Evolutionary conservation across 2,888 invertebrate genomes (phyloP), one percentile per base, ranked within the genome.

Genomic region (Caenorhabditis japonica): DNA sequence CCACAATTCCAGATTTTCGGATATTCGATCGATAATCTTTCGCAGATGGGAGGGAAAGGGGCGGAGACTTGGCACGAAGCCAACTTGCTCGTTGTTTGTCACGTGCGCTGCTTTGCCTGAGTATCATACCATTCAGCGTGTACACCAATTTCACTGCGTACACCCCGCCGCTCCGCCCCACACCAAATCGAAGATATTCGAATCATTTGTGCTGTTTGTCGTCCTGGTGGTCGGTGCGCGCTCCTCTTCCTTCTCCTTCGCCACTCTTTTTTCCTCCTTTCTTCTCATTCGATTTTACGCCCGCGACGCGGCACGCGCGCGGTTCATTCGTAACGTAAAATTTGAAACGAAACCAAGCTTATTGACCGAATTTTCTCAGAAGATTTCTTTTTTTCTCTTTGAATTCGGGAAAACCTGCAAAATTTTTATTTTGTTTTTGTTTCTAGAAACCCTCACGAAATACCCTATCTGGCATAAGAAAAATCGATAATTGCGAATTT

Each of bases 1-100:
- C 30, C 19, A 23, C 4, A 21, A 10, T 36, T 53, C 21, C 33
- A 12, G 25, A 44, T 51, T 36, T 36, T 23, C 19, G 1, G 23
- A 52, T 17, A 25, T 19, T 25, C 17, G 19, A 30, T 34, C 15
- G 15, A 47, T 47, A 46, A 15, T 36, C 39, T 10, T 1, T 34
- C 10, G 53, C 47, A 49, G 55, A 39, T 44, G 19, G 52, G 43
- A 36, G 34, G 46, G 38, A 52, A 52, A 27, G 34, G 56, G 66
- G 66, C 43, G 66, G 66, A 51, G 62, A 33, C 66, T 66, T 66
- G 66, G 66, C 66, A 43, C 12, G 15, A 4, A 27, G 66, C 66
- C 66, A 66, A 58, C 19, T 47, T 46, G 17, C 21, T 21, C 25
- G n/a, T 13, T 13, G 27, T 17, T 30, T 21, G 39, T 55, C 55